A percentile compares a stretch with the other conserved stretches of the same genome.
These are phyloP conservation scores for Macrophya alboannulata DNA, from an alignment of 2,888 invertebrate genomes.

Conservation along the genomic window DNA sequence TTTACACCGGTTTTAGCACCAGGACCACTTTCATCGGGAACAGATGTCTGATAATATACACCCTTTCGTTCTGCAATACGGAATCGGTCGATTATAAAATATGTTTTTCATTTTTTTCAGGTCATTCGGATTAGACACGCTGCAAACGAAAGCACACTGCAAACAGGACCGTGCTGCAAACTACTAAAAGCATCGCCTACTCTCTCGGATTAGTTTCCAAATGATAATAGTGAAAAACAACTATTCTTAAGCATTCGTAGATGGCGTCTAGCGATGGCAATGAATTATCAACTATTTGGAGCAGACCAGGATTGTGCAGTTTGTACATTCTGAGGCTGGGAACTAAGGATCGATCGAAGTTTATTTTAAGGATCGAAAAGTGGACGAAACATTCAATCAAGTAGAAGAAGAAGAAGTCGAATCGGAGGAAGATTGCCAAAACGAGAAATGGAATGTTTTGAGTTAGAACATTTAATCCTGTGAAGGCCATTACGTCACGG, in stretches of 20 bases:
- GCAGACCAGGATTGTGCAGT: background rate
- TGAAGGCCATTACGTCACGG: background rate
- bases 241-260: background rate
- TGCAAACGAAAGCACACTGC: slow-evolving; percentile 29
- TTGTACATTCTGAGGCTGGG: background rate
- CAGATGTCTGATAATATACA: slow-evolving; percentile 79
- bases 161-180: slow-evolving; percentile 40
- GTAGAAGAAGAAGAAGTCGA: background rate
- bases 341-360: background rate
- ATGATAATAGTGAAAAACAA: background rate
- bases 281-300: too few relatives aligned
- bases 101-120: slow-evolving; percentile 7
- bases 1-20: slow-evolving; percentile 72
- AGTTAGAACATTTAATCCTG: background rate
- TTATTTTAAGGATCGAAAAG: background rate
- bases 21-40: slow-evolving; percentile 77
- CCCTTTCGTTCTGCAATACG: slow-evolving; percentile 81
- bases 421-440: background rate
- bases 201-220: background rate
- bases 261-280: background rate
- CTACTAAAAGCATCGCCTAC: slow-evolving; percentile 31
- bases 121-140: slow-evolving; percentile 6
- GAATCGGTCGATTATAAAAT: slow-evolving; percentile 26
- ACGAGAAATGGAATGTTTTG: background rate
- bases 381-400: background rate